Conservation (phyloP, 2,888 invertebrate species). For the Lasioglossum marginatum region DNA sequence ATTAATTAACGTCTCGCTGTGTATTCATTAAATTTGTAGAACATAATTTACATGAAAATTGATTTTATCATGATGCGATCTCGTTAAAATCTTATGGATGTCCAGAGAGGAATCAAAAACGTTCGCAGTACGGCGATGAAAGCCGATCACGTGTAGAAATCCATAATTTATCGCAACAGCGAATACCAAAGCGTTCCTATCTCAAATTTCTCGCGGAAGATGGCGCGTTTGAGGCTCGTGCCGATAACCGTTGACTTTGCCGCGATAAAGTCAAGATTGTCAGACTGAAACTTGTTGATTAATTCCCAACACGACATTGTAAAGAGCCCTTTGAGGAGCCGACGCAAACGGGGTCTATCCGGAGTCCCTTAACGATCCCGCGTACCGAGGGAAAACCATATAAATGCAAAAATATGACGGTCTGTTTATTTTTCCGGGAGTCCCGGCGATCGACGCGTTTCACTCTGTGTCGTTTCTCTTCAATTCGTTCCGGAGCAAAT, state of each 20-base stretch:
- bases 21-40: background rate
- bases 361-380: background rate
- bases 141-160: background rate
- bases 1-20: background rate
- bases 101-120: background rate
- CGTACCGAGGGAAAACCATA: background rate
- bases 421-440: slow-evolving; percentile 46
- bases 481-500: slow-evolving; percentile 28
- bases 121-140: background rate
- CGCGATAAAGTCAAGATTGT: slow-evolving; percentile 35
- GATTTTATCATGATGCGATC: background rate
- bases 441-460: slow-evolving; percentile 20
- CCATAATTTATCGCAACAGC: slow-evolving; percentile 18
- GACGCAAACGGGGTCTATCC: background rate
- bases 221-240: slow-evolving; percentile 13
- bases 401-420: slow-evolving; percentile 22
- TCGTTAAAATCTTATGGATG: background rate
- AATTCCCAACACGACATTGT: slow-evolving; percentile 4
- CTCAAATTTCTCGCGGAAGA: slow-evolving; percentile 14
- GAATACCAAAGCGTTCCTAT: slow-evolving; percentile 2
- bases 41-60: slow-evolving; percentile 1
- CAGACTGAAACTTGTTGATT: slow-evolving; percentile 21
- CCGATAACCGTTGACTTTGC: slow-evolving; percentile 9
- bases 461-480: slow-evolving; percentile 11
- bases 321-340: slow-evolving; percentile 8